A percentile compares a stretch with the other conserved stretches of the same genome.
Conservation (phyloP, 2,888 invertebrate species). For the Emesis castigata region DNA sequence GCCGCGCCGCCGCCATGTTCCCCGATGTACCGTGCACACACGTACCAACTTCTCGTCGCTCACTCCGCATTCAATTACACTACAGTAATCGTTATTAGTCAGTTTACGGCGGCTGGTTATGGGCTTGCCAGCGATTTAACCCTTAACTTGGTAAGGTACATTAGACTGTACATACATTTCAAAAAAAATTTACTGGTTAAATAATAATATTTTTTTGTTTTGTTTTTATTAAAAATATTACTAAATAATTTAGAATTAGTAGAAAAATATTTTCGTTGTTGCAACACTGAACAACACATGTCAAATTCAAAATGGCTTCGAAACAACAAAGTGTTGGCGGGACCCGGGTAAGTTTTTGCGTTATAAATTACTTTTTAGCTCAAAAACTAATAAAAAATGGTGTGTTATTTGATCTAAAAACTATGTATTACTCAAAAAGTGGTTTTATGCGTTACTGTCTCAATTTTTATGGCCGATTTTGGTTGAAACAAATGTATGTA, state of each 20-base stretch:
- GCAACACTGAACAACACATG: conserved; percentile 7
- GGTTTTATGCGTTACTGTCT: conserved; percentile 23
- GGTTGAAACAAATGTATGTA: conserved; percentile 28
- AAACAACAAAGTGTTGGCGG: conserved; percentile 23
- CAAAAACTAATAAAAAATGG: conserved; percentile 17
- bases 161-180: conserved; percentile 33
- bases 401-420: conserved; percentile 29
- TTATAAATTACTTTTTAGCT: conserved; percentile 25
- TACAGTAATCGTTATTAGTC: neutral
- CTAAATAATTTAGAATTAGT: conserved; percentile 12
- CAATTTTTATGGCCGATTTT: conserved; percentile 16
- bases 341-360: conserved; percentile 33
- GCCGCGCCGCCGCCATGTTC: neutral
- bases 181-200: conserved; percentile 36
- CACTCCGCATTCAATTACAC: neutral
- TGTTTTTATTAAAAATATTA: conserved; percentile 7
- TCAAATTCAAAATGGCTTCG: conserved; percentile 31
- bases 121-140: neutral
- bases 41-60: neutral
- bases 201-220: conserved; percentile 28
- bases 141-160: conserved; percentile 15
- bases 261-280: conserved; percentile 15
- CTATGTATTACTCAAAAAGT: conserved; percentile 33
- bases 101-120: neutral
- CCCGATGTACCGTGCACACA: neutral